Percentiles rank a stretch among this genome's conserved stretches.
phyloP scores from a whole-genome alignment of 2,113 vertebrate genomes.

The Thinocorus orbignyianus region DNA sequence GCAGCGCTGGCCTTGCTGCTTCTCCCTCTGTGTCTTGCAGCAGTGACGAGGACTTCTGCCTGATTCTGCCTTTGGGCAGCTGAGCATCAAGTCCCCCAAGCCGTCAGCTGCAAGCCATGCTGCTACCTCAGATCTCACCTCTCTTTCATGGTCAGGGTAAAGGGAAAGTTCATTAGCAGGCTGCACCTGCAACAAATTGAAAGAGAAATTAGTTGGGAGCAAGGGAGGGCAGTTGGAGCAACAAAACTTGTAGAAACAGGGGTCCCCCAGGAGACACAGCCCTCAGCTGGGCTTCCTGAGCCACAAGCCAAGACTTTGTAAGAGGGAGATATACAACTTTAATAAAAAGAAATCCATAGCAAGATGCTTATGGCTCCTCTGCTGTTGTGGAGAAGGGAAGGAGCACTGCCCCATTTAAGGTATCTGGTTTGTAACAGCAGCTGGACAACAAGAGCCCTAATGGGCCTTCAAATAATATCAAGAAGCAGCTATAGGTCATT shows the following conservation, averaged over 20 bases:
- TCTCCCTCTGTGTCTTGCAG: neutral
- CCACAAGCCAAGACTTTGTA: neutral
- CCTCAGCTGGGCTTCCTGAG: constrained; percentile 37
- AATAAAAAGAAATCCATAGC: constrained; percentile 66
- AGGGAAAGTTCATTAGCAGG: constrained; percentile 47
- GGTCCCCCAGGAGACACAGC: constrained; percentile 33
- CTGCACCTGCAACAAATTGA: constrained; percentile 70
- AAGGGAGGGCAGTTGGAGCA: neutral
- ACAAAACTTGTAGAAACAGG: constrained; percentile 8
- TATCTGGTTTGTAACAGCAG: constrained; percentile 6
- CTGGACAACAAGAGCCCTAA: constrained; percentile 35
- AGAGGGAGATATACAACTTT: constrained; percentile 65
- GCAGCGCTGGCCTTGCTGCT: neutral
- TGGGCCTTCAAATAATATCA: constrained; percentile 51
- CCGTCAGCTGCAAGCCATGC: constrained; percentile 27
- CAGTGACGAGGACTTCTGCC: neutral
- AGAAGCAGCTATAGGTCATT: constrained; percentile 43
- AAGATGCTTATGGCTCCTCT: constrained; percentile 31
- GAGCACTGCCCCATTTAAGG: neutral
- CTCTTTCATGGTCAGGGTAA: constrained; percentile 30
- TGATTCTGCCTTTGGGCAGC: constrained; percentile 21
- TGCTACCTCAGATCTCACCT: constrained; percentile 29
- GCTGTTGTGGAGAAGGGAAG: neutral
- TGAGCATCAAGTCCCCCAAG: constrained; percentile 5
- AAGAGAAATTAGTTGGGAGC: constrained; percentile 26